Evolutionary conservation across 1,140 invertebrate genomes (phyloP).

Genomic region (Helicoverpa zea): DNA sequence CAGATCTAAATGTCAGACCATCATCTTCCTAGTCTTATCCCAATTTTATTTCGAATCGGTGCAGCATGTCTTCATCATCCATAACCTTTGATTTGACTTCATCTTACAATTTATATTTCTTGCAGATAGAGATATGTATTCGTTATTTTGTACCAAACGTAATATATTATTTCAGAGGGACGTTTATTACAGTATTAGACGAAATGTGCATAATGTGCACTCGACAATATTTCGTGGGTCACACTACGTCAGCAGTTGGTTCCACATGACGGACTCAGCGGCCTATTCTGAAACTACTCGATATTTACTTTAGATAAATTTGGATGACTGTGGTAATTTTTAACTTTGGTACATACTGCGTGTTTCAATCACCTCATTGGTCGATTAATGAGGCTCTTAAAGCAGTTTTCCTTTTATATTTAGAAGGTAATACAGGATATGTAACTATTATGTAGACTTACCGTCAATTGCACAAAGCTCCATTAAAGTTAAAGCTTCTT

Average conservation of each 20-base stretch:
- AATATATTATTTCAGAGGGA: not conserved
- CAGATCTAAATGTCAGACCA: not conserved
- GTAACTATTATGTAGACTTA: no score
- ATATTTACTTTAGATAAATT: no score
- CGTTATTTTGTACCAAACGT: not conserved
- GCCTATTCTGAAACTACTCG: constrained; percentile 49
- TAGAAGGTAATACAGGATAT: no score
- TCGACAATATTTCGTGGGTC: constrained; percentile 56
- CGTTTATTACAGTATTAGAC: constrained; percentile 20
- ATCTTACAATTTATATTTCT: no score
- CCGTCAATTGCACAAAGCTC: no score
- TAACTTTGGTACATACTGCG: no score
- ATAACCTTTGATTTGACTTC: not conserved
- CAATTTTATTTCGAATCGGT: not conserved
- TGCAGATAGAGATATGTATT: no score
- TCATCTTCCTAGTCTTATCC: not conserved
- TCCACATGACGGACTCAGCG: constrained; percentile 41
- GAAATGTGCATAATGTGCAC: constrained; percentile 48
- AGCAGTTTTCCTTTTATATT: no score
- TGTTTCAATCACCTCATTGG: no score
- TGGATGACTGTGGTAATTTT: no score
- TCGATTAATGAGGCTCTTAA: no score
- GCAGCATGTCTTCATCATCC: not conserved
- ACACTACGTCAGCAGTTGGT: constrained; percentile 61
- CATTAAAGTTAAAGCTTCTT: no score